A percentile compares a stretch with the other conserved stretches of the same genome.
phyloP scores from a whole-genome alignment of 2,888 invertebrate species.

The Harpalus rubripes region DNA sequence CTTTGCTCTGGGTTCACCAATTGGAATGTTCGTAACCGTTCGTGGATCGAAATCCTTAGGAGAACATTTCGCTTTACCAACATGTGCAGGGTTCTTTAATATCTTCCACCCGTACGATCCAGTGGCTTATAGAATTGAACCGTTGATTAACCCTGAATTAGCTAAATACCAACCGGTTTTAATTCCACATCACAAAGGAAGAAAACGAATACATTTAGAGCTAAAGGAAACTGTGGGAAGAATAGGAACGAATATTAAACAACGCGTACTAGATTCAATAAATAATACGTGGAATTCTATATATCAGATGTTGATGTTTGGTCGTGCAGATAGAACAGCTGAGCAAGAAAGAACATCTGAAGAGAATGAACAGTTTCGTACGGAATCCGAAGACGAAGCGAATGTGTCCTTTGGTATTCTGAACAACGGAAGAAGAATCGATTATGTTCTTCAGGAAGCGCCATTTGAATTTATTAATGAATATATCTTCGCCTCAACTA shows the following conservation, averaged over 20 bases:
- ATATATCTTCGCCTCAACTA: slow-evolving; percentile 95
- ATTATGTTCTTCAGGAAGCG: slow-evolving; percentile 97
- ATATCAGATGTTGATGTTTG: slow-evolving; percentile 84
- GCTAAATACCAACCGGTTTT: slow-evolving; percentile 88
- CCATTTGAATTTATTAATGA: slow-evolving; percentile 98
- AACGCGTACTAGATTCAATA: slow-evolving; percentile 89
- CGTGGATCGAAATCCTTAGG: slow-evolving; percentile 93
- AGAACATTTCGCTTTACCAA: slow-evolving; percentile 90
- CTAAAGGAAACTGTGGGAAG: slow-evolving; percentile 95
- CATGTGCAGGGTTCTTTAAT: slow-evolving; percentile 94
- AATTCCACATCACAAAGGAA: slow-evolving; percentile 97
- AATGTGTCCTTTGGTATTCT: slow-evolving; percentile 84
- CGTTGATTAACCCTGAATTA: slow-evolving; percentile 89
- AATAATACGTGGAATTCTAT: slow-evolving; percentile 90
- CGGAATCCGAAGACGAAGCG: slow-evolving; percentile 75
- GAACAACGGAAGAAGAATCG: slow-evolving; percentile 92
- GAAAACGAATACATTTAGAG: slow-evolving; percentile 97
- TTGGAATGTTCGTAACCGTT: slow-evolving; percentile 96
- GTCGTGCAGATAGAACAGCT: slow-evolving; percentile 76
- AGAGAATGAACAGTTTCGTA: slow-evolving; percentile 67
- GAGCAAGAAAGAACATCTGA: slow-evolving; percentile 69
- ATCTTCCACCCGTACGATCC: slow-evolving; percentile 98
- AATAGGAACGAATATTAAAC: slow-evolving; percentile 95
- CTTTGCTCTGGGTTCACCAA: slow-evolving; percentile 96
- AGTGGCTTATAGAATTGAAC: slow-evolving; percentile 95